These are phyloP conservation scores for Trachurus trachurus DNA, from an alignment of 2,797 vertebrate genomes.

Conservation along the genomic window DNA sequence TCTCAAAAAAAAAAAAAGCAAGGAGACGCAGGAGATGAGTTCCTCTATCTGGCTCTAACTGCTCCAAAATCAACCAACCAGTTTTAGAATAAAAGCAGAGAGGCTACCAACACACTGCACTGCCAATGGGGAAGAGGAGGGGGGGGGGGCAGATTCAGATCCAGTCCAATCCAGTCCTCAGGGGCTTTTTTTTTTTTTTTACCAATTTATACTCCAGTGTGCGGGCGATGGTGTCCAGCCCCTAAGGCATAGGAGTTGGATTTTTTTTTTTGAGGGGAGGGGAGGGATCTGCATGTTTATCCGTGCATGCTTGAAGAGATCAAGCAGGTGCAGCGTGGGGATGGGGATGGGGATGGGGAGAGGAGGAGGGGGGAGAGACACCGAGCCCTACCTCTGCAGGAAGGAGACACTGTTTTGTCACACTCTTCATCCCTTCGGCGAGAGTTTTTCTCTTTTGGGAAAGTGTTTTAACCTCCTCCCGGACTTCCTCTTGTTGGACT, in stretches of 20 bases:
- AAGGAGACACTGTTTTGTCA: conserved; percentile 43
- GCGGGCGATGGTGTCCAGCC: conserved; percentile 31
- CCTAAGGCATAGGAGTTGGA: conserved; percentile 70
- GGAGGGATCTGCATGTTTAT: conserved; percentile 27
- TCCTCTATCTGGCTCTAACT: neutral
- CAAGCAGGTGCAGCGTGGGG: conserved; percentile 24
- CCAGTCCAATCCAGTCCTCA: conserved; percentile 72
- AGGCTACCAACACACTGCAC: conserved; percentile 2
- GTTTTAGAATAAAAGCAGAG: conserved; percentile 27
- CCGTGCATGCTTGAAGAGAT: conserved; percentile 34
- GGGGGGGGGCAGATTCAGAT: conserved; percentile 25
- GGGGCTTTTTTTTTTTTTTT: conserved; percentile 52
- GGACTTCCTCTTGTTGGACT: neutral
- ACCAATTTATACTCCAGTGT: conserved; percentile 8
- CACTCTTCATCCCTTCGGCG: conserved; percentile 41
- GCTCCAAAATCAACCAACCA: neutral
- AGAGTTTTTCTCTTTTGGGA: conserved; percentile 32
- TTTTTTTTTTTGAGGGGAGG: conserved; percentile 20
- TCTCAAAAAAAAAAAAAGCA: neutral
- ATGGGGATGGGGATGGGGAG: neutral
- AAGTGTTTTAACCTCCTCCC: neutral
- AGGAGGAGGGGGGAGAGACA: conserved; percentile 33
- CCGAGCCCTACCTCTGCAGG: conserved; percentile 78
- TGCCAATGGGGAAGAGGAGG: neutral
- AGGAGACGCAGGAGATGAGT: neutral